Evolutionary conservation across 2,797 vertebrate genomes (phyloP).

Genomic region (Poecilia gillii): DNA sequence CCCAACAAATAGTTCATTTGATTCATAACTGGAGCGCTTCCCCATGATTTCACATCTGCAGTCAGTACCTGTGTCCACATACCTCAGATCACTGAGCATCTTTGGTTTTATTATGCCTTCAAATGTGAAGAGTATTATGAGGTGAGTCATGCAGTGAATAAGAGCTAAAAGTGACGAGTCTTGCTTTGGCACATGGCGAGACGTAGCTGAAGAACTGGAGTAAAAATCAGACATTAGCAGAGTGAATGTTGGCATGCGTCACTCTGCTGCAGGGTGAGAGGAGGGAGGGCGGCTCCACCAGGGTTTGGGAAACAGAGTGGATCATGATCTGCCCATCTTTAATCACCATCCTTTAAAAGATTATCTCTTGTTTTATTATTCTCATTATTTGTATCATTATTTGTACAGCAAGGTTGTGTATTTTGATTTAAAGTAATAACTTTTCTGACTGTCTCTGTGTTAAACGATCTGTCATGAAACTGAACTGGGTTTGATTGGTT

Average conservation of each 20-base stretch:
- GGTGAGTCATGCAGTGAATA: slow-evolving; percentile 56
- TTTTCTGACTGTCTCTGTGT: not conserved
- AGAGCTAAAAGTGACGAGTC: slow-evolving; percentile 17
- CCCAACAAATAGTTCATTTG: not conserved
- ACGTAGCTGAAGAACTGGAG: not conserved
- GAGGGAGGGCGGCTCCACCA: slow-evolving; percentile 9
- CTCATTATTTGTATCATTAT: not conserved
- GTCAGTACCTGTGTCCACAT: slow-evolving; percentile 14
- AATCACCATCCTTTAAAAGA: not conserved
- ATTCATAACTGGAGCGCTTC: not conserved
- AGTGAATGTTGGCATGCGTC: slow-evolving; percentile 17
- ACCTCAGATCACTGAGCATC: not conserved
- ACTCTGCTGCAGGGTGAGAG: slow-evolving; percentile 36
- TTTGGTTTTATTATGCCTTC: slow-evolving; percentile 18
- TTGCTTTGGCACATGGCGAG: slow-evolving; percentile 23
- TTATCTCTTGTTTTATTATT: not conserved
- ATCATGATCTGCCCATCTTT: not conserved
- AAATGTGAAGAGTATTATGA: slow-evolving; percentile 14
- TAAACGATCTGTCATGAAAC: not conserved
- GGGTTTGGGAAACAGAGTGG: slow-evolving; percentile 40
- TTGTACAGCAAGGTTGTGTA: not conserved
- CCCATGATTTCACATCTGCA: not conserved
- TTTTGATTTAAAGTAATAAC: not conserved
- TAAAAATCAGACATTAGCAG: slow-evolving; percentile 46
- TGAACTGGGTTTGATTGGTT: not conserved